Evolutionary conservation across 2,797 vertebrate genomes (phyloP), one percentile per base, ranked within the genome.

Genomic region (Sebastes hubbsi): DNA sequence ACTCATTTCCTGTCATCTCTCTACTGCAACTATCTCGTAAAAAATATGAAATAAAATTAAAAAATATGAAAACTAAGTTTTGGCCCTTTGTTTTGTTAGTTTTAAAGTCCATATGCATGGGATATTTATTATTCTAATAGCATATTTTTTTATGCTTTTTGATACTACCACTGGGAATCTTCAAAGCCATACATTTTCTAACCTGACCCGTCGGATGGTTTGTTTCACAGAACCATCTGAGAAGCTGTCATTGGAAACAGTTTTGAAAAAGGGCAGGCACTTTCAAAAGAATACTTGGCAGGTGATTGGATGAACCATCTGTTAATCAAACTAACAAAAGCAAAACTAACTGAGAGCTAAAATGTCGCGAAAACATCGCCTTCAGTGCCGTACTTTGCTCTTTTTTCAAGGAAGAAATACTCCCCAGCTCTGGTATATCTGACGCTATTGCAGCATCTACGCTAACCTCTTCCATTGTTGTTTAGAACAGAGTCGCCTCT

Each of bases 171-270:
- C 4, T 58, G 49, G 16, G 9, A 22, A 18, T 65, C 6, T 60
- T 67, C 4, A 59, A 27, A 52, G 18, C 18, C 38, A 60, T 3
- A 32, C 1, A 67, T 49, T 2, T 49, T 49, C 46, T 49, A 49
- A 20, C 46, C 46, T 0, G 46, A 49, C 8, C 0, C 8, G 18
- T 49, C 18, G 0, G 46, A 49, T 49, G 46, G 46, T 49, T 49
- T 49, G 46, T 49, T 49, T 49, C 46, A 49, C 46, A 49, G 8
- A 49, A 20, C 46, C 46, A 49, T 49, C 46, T n/a, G 46, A 49
- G 46, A 0, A 18, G 16, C 7, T 18, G 42, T 46, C 42, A 46
- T 46, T 46, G 42, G 42, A 46, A 46, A 46, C 14, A 46, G 42
- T 46, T 18, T 46, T 18, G 42, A 46, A 46, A 46, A 18, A 34